Conservation (phyloP, 2,888 invertebrate genomes). For the Pyrocoelia pectoralis region DNA sequence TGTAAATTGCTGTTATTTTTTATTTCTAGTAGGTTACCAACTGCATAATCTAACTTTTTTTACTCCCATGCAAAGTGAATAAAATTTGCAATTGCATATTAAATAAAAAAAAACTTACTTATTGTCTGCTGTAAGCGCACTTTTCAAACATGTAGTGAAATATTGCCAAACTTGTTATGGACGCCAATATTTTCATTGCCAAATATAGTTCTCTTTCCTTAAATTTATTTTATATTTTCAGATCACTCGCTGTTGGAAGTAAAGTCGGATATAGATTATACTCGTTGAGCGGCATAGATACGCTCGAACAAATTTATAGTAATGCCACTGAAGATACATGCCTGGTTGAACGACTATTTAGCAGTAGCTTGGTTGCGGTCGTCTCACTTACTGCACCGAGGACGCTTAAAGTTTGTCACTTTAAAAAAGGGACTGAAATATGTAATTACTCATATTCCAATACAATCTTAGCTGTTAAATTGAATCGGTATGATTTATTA, state of each 20-base stretch:
- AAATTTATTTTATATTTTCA: constrained; percentile 53
- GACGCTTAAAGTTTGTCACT: constrained; percentile 94
- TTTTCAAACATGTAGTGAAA: background rate
- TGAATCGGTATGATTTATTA: constrained; percentile 74
- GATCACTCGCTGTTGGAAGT: constrained; percentile 92
- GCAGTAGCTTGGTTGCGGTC: constrained; percentile 95
- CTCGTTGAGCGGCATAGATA: constrained; percentile 82
- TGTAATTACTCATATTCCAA: constrained; percentile 96
- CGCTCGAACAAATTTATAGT: constrained; percentile 88
- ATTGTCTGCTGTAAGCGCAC: background rate
- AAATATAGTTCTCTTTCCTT: background rate
- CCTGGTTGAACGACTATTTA: constrained; percentile 95
- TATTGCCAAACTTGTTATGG: background rate
- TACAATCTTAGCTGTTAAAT: constrained; percentile 93
- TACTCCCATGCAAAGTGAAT: no score
- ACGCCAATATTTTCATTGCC: background rate
- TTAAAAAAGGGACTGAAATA: constrained; percentile 97
- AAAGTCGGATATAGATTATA: constrained; percentile 91
- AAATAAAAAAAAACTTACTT: background rate
- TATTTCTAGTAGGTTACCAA: no score
- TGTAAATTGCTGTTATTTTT: no score
- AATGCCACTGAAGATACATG: constrained; percentile 86
- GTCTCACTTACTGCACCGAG: constrained; percentile 92
- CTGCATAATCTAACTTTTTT: no score
- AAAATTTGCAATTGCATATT: no score